These are phyloP conservation scores for Lobophora halterata DNA, from an alignment of 2,888 invertebrate species.

Conservation along the genomic window DNA sequence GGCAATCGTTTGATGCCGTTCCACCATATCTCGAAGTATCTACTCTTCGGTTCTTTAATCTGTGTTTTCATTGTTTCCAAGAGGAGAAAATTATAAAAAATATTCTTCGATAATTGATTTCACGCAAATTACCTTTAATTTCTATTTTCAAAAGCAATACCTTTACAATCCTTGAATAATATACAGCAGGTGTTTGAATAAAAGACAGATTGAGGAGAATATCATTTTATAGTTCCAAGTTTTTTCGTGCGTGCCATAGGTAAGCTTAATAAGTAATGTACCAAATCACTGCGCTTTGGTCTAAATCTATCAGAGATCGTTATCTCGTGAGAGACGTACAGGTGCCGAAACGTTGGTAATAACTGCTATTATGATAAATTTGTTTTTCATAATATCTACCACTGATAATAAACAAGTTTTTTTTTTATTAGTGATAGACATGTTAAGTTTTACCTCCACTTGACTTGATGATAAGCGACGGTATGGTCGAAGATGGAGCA, in stretches of 20 bases:
- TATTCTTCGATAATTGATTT: no score
- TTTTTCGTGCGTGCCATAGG: conserved; percentile 12
- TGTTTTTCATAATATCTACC: neutral
- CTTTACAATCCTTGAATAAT: no score
- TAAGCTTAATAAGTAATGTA: conserved; percentile 7
- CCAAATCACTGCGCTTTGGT: conserved; percentile 12
- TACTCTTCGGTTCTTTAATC: conserved; percentile 40
- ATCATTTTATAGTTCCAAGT: neutral
- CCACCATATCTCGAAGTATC: conserved; percentile 71
- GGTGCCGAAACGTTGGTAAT: conserved; percentile 35
- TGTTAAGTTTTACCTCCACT: no score
- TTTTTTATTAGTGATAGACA: conserved; percentile 1
- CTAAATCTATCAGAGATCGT: conserved; percentile 12
- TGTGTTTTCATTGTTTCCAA: conserved; percentile 1
- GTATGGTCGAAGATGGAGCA: no score
- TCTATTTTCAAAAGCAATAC: no score
- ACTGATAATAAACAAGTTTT: neutral
- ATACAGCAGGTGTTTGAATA: no score
- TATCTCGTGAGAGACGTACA: conserved; percentile 44
- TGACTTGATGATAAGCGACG: no score
- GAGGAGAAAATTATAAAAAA: no score
- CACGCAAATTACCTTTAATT: no score
- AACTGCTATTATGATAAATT: conserved; percentile 1
- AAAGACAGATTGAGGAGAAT: neutral
- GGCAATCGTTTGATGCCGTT: conserved; percentile 69